Conservation (phyloP, 1,140 invertebrate species). For the Bombus pascuorum region DNA sequence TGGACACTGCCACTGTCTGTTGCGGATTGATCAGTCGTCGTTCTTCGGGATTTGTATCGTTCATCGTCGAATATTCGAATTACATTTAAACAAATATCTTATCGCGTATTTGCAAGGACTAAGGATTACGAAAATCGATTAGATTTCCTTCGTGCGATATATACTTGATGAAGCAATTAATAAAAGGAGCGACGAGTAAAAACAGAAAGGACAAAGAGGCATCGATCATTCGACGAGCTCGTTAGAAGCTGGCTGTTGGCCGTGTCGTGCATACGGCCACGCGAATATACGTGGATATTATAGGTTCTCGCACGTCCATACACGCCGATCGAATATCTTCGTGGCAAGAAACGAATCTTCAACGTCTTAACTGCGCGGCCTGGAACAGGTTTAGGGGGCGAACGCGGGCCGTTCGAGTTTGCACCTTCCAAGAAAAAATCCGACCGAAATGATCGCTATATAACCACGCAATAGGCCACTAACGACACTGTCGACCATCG, state of each 20-base stretch:
- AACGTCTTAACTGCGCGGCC: constrained; percentile 41
- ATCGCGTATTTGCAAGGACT: too few species aligned
- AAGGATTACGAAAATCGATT: too few species aligned
- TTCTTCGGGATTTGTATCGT: background rate
- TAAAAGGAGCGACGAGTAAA: too few species aligned
- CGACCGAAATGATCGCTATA: constrained; percentile 13
- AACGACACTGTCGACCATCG: constrained; percentile 16
- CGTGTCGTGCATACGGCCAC: too few species aligned
- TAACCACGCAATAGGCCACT: constrained; percentile 24
- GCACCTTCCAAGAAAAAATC: constrained; percentile 34
- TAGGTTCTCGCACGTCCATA: background rate
- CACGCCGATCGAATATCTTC: constrained; percentile 31
- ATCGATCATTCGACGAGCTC: too few species aligned
- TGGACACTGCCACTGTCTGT: background rate
- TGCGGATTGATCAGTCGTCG: background rate
- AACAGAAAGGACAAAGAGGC: too few species aligned
- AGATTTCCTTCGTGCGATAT: too few species aligned
- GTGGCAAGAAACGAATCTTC: constrained; percentile 34
- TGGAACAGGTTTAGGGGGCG: constrained; percentile 51
- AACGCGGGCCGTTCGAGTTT: background rate
- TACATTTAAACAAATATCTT: too few species aligned
- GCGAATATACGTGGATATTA: too few species aligned
- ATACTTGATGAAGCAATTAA: too few species aligned
- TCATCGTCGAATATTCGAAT: too few species aligned
- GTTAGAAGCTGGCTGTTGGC: too few species aligned